Percentiles rank a stretch among this genome's conserved stretches.
Evolutionary conservation across 2,113 vertebrate species (phyloP).

Genomic region (Engraulis encrasicolus): DNA sequence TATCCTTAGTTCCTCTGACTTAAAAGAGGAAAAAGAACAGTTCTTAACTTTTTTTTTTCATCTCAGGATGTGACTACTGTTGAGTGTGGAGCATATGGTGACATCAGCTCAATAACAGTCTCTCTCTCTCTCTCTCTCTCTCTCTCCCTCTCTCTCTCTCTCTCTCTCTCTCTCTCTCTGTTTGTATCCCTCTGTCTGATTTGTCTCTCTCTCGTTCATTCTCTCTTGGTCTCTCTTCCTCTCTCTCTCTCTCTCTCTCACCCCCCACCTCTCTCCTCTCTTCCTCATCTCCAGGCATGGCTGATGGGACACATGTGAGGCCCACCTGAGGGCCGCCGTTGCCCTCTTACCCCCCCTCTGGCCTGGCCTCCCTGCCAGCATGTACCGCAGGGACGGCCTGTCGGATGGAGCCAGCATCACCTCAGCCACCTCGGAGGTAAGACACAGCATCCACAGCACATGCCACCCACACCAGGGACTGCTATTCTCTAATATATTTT

Average conservation of each 20-base stretch:
- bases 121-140: neutral
- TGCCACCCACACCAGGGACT: no score
- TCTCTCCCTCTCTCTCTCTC: no score
- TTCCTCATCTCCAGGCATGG: slow-evolving; percentile 59
- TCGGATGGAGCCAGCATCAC: slow-evolving; percentile 70
- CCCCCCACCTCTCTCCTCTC: neutral
- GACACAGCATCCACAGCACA: neutral
- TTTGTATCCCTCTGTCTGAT: no score
- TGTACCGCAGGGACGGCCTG: slow-evolving; percentile 76
- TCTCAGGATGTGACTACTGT: neutral
- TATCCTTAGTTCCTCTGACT: no score
- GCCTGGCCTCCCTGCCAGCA: slow-evolving; percentile 59
- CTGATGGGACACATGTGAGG: slow-evolving; percentile 61
- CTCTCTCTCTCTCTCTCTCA: neutral
- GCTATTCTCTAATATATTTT: neutral
- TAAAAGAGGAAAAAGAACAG: no score
- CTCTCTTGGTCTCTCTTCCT: neutral
- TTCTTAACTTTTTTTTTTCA: no score
- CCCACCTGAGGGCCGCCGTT: slow-evolving; percentile 59
- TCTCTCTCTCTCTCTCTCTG: no score
- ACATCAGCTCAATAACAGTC: neutral
- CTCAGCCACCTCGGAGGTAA: slow-evolving; percentile 72
- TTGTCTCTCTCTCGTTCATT: neutral
- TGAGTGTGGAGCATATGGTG: neutral
- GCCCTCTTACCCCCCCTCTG: slow-evolving; percentile 44